Conservation (phyloP, 2,113 vertebrate genomes). For the Martes martes region DNA sequence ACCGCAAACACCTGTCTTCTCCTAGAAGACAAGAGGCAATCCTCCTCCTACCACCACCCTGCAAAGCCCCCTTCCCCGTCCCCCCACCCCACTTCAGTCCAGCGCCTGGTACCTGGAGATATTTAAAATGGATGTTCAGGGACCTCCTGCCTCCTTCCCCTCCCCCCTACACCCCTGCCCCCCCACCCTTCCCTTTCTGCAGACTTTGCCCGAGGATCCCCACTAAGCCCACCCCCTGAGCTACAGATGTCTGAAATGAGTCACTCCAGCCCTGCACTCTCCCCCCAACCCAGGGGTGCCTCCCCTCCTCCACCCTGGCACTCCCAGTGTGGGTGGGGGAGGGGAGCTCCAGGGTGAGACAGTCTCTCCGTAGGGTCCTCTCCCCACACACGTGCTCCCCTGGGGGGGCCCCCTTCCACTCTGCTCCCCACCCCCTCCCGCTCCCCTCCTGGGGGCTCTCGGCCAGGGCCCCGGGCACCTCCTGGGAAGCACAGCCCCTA, state of each 20-base stretch:
- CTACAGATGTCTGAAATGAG: neutral
- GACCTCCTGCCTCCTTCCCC: neutral
- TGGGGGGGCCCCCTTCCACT: neutral
- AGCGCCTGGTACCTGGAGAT: neutral
- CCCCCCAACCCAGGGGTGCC: neutral
- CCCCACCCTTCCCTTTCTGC: neutral
- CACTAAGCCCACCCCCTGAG: neutral
- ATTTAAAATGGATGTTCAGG: neutral
- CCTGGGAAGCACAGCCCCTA: neutral
- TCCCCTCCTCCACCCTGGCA: neutral
- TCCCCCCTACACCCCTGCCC: neutral
- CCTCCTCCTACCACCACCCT: neutral
- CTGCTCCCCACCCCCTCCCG: neutral
- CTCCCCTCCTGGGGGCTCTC: neutral
- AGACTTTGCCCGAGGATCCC: neutral
- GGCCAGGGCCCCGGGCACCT: neutral
- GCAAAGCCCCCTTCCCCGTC: neutral
- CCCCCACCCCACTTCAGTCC: neutral
- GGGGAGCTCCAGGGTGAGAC: neutral
- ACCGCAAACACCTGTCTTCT: neutral
- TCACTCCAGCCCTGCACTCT: neutral
- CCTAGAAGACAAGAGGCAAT: no score
- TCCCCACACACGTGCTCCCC: neutral
- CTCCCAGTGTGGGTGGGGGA: neutral
- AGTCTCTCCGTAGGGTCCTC: neutral